These are phyloP conservation scores for Picathartes gymnocephalus DNA, from an alignment of 2,113 vertebrate genomes.

Conservation along the genomic window DNA sequence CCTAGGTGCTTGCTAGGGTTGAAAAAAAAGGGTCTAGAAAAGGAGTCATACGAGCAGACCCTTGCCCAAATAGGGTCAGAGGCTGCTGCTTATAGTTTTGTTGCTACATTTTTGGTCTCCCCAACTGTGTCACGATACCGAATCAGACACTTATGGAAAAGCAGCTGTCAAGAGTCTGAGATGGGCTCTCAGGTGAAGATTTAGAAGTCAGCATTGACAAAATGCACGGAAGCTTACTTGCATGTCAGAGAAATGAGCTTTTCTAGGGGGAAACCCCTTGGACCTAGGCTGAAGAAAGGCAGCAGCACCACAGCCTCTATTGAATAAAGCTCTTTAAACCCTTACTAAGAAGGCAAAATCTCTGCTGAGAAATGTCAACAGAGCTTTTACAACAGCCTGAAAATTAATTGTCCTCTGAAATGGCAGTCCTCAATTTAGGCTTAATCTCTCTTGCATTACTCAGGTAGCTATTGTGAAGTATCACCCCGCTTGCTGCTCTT, in stretches of 20 bases:
- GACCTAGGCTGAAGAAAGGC: neutral
- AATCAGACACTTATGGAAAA: neutral
- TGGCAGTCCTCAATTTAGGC: constrained; percentile 31
- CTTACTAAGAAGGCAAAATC: neutral
- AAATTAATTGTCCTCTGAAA: constrained; percentile 51
- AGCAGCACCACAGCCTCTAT: neutral
- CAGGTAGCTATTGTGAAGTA: constrained; percentile 56
- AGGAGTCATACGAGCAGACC: neutral
- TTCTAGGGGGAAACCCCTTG: neutral
- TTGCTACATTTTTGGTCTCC: neutral
- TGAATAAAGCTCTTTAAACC: constrained; percentile 4
- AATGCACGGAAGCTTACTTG: neutral
- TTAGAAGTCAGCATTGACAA: neutral
- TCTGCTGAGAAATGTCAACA: constrained; percentile 47
- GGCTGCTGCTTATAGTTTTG: neutral
- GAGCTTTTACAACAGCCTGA: neutral
- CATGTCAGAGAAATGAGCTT: neutral
- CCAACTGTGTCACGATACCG: accelerated
- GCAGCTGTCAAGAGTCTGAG: neutral
- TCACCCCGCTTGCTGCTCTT: neutral
- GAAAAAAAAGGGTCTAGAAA: neutral
- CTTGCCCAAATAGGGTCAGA: neutral
- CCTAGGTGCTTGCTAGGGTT: neutral
- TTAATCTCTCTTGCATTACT: constrained; percentile 46
- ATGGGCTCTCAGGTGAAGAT: neutral